phyloP scores from a whole-genome alignment of 2,888 invertebrate species.

The Neoitamus cyanurus region DNA sequence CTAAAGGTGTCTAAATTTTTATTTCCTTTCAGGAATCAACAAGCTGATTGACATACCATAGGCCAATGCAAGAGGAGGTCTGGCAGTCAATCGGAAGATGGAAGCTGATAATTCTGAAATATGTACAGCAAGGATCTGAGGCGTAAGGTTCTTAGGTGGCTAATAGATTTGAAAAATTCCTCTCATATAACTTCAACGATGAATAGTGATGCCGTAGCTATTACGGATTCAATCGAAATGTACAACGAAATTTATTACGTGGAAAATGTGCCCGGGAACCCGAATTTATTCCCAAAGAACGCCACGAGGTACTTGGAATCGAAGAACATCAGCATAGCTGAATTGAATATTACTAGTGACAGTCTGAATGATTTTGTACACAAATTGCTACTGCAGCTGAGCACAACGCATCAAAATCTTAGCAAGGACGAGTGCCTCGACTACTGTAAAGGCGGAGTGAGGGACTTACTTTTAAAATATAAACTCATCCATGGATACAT shows the following conservation, averaged over 20 bases:
- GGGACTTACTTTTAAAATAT: constrained; percentile 73
- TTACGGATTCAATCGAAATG: constrained; percentile 15
- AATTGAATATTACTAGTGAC: constrained; percentile 47
- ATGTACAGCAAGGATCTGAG: constrained; percentile 41
- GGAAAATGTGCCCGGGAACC: neutral
- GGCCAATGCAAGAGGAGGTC: neutral
- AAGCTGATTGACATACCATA: neutral
- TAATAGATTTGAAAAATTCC: constrained; percentile 32
- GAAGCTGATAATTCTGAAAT: neutral
- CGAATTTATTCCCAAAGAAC: constrained; percentile 25
- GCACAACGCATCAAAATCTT: constrained; percentile 18
- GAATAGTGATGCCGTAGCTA: neutral
- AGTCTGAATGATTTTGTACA: constrained; percentile 47
- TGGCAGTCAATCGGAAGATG: neutral
- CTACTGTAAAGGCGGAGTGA: constrained; percentile 72
- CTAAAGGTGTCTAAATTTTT: neutral
- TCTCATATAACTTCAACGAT: constrained; percentile 22
- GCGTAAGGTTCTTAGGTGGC: constrained; percentile 36
- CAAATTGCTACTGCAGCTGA: constrained; percentile 33
- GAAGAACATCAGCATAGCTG: constrained; percentile 39
- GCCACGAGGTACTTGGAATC: constrained; percentile 39
- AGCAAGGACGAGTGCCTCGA: constrained; percentile 59
- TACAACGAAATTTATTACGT: constrained; percentile 31
- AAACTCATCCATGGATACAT: constrained; percentile 83
- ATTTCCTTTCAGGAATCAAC: neutral